Evolutionary conservation across 2,113 vertebrate genomes (phyloP).

Genomic region (Scartelaos histophorus): DNA sequence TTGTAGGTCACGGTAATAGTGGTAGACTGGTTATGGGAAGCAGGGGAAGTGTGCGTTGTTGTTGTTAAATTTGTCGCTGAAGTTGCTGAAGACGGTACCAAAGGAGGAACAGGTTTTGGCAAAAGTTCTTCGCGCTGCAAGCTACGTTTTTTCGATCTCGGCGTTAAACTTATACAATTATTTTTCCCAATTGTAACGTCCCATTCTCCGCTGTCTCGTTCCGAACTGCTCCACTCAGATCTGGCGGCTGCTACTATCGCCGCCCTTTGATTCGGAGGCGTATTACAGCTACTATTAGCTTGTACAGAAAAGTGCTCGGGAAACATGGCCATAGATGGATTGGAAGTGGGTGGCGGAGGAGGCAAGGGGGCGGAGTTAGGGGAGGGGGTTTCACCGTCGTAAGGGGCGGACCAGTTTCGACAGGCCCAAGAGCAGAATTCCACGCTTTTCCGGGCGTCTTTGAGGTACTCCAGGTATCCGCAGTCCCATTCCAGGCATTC

Average conservation of each 20-base stretch:
- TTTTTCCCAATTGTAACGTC: constrained; percentile 78
- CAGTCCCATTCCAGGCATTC: constrained; percentile 83
- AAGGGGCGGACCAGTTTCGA: constrained; percentile 91
- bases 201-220: constrained; percentile 82
- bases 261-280: constrained; percentile 63
- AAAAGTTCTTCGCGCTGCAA: constrained; percentile 78
- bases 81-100: constrained; percentile 50
- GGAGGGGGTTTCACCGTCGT: constrained; percentile 88
- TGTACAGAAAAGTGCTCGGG: constrained; percentile 76
- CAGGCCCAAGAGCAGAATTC: constrained; percentile 88
- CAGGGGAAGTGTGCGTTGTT: constrained; percentile 25
- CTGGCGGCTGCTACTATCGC: constrained; percentile 68
- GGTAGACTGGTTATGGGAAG: constrained; percentile 27
- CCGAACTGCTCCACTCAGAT: constrained; percentile 75
- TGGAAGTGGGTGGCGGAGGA: constrained; percentile 65
- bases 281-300: constrained; percentile 26
- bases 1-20: constrained; percentile 53
- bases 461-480: constrained; percentile 93
- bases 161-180: constrained; percentile 78
- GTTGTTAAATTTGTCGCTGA: constrained; percentile 24
- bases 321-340: constrained; percentile 65
- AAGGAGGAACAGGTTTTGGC: constrained; percentile 58
- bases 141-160: constrained; percentile 90
- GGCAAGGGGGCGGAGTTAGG: constrained; percentile 59
- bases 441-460: constrained; percentile 82